These are phyloP conservation scores for Matsumyia berberina DNA, from an alignment of 2,888 invertebrate species.

Conservation along the genomic window DNA sequence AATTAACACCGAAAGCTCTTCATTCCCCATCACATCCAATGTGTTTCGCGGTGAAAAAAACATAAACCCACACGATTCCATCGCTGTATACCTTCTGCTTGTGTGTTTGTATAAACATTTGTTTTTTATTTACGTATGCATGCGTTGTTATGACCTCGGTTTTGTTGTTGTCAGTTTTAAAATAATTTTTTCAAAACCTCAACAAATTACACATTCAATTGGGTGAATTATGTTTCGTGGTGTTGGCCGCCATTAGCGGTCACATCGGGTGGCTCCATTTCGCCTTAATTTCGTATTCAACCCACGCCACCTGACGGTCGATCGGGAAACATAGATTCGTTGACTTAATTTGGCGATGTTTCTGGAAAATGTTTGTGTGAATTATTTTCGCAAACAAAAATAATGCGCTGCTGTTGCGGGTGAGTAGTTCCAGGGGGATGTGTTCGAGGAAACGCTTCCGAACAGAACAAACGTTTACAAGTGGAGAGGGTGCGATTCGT, in stretches of 20 bases:
- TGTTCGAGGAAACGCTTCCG: background rate
- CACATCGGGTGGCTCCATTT: conserved; percentile 14
- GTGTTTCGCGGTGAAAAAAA: background rate
- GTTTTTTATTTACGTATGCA: background rate
- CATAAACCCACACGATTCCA: conserved; percentile 11
- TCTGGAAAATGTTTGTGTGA: background rate
- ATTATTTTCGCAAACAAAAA: background rate
- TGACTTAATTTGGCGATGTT: background rate
- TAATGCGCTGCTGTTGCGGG: too few species aligned
- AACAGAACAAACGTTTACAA: background rate
- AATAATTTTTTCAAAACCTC: background rate
- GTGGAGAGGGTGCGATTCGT: conserved; percentile 8
- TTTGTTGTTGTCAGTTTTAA: conserved; percentile 11
- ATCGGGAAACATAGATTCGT: background rate
- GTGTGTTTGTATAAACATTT: conserved; percentile 7
- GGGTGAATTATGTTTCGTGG: conserved; percentile 13
- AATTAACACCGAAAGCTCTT: conserved; percentile 23
- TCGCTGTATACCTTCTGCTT: background rate
- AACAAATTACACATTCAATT: conserved; percentile 31
- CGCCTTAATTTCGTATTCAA: background rate
- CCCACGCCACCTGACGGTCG: background rate
- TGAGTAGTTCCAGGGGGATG: background rate
- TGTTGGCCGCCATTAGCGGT: background rate
- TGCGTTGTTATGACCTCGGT: conserved; percentile 2
- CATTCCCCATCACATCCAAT: conserved; percentile 1